phyloP scores from a whole-genome alignment of 2,113 vertebrate genomes.

The Proterorhinus semilunaris region DNA sequence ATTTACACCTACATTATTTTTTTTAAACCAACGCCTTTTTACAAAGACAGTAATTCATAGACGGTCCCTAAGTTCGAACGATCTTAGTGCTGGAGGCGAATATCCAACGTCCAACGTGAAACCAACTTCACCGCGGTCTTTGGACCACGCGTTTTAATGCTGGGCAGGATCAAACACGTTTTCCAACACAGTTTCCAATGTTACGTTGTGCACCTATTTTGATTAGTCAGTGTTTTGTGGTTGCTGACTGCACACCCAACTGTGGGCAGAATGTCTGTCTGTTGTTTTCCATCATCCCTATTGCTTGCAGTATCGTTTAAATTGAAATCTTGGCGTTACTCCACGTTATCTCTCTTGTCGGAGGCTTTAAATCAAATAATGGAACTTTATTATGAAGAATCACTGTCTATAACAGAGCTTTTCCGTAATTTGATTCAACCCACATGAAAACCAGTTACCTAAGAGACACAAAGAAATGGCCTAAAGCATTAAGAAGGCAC shows the following conservation, averaged over 20 bases:
- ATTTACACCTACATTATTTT: too few species aligned
- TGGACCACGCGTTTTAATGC: conserved; percentile 8
- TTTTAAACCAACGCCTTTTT: too few species aligned
- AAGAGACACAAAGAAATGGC: background rate
- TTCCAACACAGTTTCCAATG: background rate
- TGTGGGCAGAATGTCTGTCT: background rate
- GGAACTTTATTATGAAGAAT: too few species aligned
- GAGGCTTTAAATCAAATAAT: background rate
- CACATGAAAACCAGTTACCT: background rate
- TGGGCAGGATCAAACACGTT: background rate
- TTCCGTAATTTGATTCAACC: background rate
- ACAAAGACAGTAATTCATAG: too few species aligned
- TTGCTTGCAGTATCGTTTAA: background rate
- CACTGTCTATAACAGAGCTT: too few species aligned
- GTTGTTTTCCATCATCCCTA: background rate
- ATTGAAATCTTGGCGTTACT: background rate
- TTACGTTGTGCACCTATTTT: background rate
- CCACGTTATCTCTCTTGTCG: background rate
- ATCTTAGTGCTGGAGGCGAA: too few species aligned
- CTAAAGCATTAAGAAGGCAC: background rate
- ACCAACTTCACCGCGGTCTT: too few species aligned
- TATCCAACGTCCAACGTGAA: too few species aligned
- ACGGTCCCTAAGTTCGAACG: too few species aligned
- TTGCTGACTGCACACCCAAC: conserved; percentile 17
- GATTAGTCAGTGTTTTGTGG: conserved; percentile 41